Evolutionary conservation across 2,797 vertebrate species (phyloP), one percentile per base, ranked within the genome.

Genomic region (Arnoldichthys spilopterus): DNA sequence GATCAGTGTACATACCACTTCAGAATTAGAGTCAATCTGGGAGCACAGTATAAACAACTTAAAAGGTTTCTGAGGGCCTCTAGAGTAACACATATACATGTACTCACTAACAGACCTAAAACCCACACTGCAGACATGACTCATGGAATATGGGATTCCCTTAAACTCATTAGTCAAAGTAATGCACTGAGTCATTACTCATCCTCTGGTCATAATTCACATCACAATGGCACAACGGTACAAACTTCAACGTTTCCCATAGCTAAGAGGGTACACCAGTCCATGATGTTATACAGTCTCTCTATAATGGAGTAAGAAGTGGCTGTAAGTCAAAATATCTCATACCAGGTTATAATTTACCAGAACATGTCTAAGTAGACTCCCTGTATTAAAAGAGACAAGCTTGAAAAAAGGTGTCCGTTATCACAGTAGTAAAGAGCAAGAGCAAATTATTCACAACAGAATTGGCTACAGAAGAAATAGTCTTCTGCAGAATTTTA

Each of bases 1-100:
- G 68, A 71, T n/a, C n/a, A 28, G n/a, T 45, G 64, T 26, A 43
- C 49, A 51, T 16, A 51, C 2, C 45, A n/a, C 68, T 71, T 54
- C 49, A 71, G 28, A 32, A n/a, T 20, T 18, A 16, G n/a, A 34
- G 30, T 53, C 49, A 71, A 54, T 34, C 28, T 20, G 67, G 45
- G 15, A 69, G 45, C 20, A 49, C 49, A 18, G 16, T 15, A 71
- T 54, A 37, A 71, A 28, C 28, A 71, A 28, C 18, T 30, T 49
- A 51, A n/a, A 34, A 16, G 49, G 13, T 28, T 53, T 53, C 28
- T 51, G 45, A 69, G 24, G 22, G 34, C 12, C 66, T 63, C 61
- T 18, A 30, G 26, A 30, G 37, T 18, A 20, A 22, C 32, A 43
- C 34, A 66, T 12, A 43, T 34, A 22, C 62, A 43, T 18, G 20